Evolutionary conservation across 2,797 vertebrate genomes (phyloP).

Genomic region (Esox masquinongy): DNA sequence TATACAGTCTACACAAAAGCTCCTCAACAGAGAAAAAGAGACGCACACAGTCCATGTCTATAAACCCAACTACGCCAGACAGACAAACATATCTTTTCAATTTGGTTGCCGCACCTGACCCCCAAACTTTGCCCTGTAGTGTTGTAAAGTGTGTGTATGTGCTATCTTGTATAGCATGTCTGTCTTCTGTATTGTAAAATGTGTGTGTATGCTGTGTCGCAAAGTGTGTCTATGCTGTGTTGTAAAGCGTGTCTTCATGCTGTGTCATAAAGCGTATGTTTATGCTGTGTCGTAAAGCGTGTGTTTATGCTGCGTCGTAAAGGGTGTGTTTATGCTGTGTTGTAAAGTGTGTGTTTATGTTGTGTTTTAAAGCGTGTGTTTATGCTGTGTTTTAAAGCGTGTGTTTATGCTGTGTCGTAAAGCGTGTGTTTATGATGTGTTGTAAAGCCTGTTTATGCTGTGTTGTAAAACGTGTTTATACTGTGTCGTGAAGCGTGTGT

Average conservation of each 20-base stretch:
- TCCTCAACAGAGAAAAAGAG: background rate
- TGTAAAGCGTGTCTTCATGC: background rate
- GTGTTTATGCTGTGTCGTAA: background rate
- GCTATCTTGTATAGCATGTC: too few relatives aligned
- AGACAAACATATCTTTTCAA: background rate
- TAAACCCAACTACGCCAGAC: background rate
- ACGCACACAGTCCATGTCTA: background rate
- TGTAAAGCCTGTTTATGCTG: background rate
- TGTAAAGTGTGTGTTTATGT: background rate
- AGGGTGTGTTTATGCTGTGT: background rate
- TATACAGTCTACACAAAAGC: background rate
- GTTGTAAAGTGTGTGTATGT: background rate
- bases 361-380: background rate
- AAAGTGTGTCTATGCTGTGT: background rate
- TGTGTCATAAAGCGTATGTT: background rate
- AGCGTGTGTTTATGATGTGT: background rate
- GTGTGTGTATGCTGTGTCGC: background rate
- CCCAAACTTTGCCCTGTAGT: background rate
- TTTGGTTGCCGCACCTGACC: background rate
- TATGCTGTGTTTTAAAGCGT: background rate
- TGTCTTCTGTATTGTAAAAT: too few relatives aligned
- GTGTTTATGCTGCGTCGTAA: background rate
- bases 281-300: background rate
- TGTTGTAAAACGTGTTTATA: background rate
- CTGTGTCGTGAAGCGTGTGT: background rate